Percentiles rank a stretch among this genome's conserved stretches.
Conservation (phyloP, 2,797 vertebrate species). For the Lacerta bilineata region DNA sequence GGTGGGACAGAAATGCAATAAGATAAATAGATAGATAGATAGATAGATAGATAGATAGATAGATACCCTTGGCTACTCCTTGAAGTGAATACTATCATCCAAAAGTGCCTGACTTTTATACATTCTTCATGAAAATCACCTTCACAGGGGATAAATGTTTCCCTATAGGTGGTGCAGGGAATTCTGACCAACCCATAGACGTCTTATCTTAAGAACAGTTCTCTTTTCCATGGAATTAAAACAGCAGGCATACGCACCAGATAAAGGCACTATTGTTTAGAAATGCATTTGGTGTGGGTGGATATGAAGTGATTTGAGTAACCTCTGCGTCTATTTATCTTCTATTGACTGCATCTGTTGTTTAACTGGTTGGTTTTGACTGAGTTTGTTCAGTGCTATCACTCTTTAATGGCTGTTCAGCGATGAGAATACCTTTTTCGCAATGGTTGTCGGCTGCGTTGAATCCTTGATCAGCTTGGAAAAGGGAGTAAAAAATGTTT, state of each 20-base stretch:
- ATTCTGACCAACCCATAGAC: too few relatives aligned
- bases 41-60: too few relatives aligned
- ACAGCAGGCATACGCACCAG: background rate
- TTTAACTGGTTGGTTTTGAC: background rate
- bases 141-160: too few relatives aligned
- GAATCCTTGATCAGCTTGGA: background rate
- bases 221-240: background rate
- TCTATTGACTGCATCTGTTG: background rate
- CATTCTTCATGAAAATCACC: too few relatives aligned
- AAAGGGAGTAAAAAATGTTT: background rate
- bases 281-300: background rate
- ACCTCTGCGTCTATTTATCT: background rate
- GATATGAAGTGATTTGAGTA: too few relatives aligned
- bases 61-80: too few relatives aligned
- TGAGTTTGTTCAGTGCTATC: background rate
- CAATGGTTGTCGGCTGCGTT: background rate
- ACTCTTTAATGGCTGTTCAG: background rate
- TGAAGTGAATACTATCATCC: too few relatives aligned
- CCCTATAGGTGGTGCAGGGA: too few relatives aligned
- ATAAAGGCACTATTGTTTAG: background rate
- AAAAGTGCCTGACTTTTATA: too few relatives aligned
- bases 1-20: too few relatives aligned
- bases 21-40: too few relatives aligned
- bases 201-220: background rate
- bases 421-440: background rate